Evolutionary conservation across 2,888 invertebrate genomes (phyloP), one percentile per base, ranked within the genome.

Genomic region (Cordilura impudica): DNA sequence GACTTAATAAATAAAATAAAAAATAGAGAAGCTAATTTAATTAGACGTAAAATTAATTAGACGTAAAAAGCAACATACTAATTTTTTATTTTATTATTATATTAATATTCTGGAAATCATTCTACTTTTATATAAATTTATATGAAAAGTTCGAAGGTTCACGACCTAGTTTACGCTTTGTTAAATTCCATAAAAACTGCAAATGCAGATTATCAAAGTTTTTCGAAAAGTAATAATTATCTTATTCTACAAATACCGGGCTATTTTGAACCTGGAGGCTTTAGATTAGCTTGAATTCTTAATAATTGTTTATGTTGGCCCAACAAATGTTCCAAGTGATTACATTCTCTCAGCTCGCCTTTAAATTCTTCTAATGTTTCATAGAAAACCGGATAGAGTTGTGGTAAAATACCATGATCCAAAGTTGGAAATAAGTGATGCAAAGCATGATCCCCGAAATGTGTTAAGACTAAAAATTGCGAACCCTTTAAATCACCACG

Each of bases 371-470:
- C 84, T n/a, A 89, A 76, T 0, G 89, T 90, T 81, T 90, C 80
- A 45, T 87, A 88, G 0, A 90, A 83, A 10, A 91, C 91, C 0
- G 94, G 93, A 85, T 94, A 92, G 3, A 96, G 90, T 60, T 93
- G 91, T 7, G 92, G 91, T 12, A 96, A 88, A 72, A 94, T 92
- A 0, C 93, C 93, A 84, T 96, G 96, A 86, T 96, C 96, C 31
- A 96, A 84, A 0, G 95, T 94, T 0, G 96, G 96, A 83, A 96
- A 94, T 18, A 96, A 90, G 88, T 96, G 96, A 87, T 96, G 96
- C 1, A 96, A 89, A 0, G 92, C 91, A 86, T 96, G 96, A 75
- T 94, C 93, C 0, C 96, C 96, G 84, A 95, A 96, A 77, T 93
- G 92, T 0, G 94, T 94, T 66, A 96, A 87, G 0, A 93, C 92